Conservation (phyloP, 2,888 invertebrate species). For the Epistrophe grossulariae region DNA sequence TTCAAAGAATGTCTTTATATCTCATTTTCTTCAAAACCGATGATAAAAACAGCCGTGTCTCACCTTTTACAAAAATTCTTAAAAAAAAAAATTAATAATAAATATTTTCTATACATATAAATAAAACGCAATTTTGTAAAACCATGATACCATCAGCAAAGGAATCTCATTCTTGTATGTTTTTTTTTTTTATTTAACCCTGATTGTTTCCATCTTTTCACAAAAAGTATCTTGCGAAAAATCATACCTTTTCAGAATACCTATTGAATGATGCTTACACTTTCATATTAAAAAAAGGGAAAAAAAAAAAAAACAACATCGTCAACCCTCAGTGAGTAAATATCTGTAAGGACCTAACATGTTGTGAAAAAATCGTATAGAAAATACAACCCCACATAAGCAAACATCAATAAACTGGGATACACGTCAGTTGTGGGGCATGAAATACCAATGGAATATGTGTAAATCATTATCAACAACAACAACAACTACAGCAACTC, state of each 20-base stretch:
- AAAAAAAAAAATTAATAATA: no score
- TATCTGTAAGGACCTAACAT: constrained; percentile 44
- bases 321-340: constrained; percentile 30
- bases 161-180: neutral
- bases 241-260: constrained; percentile 14
- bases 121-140: constrained; percentile 4
- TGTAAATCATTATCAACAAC: neutral
- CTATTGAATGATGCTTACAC: constrained; percentile 12
- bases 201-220: neutral
- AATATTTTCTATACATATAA: no score
- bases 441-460: constrained; percentile 1
- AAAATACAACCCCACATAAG: constrained; percentile 35
- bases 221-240: constrained; percentile 10
- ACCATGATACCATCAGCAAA: neutral
- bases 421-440: constrained; percentile 6
- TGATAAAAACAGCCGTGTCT: no score
- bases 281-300: neutral
- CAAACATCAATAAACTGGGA: constrained; percentile 67
- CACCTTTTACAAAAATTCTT: no score
- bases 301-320: neutral
- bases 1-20: no score
- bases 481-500: no score
- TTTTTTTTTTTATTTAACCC: neutral
- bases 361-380: constrained; percentile 22
- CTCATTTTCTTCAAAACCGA: no score